Evolutionary conservation across 2,113 vertebrate species (phyloP).

Genomic region (Caloenas nicobarica): DNA sequence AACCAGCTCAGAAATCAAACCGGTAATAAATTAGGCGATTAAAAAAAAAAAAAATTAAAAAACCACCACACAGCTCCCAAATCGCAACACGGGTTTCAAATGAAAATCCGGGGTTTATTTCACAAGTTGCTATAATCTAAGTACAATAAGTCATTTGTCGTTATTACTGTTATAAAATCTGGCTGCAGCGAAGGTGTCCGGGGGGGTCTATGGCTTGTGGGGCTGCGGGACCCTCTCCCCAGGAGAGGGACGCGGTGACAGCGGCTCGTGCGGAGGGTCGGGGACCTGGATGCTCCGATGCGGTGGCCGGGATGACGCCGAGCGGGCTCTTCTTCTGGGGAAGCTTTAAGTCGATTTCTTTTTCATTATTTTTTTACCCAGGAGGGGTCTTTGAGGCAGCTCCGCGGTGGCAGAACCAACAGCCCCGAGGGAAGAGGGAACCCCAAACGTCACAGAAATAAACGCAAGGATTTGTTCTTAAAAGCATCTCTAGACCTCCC

Average conservation of each 20-base stretch:
- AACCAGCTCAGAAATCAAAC: no score
- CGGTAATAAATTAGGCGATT: not conserved
- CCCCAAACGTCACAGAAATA: not conserved
- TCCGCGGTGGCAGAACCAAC: not conserved
- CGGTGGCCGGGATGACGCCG: not conserved
- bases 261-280: not conserved
- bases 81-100: not conserved
- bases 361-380: not conserved
- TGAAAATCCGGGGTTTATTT: constrained; percentile 61
- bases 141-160: not conserved
- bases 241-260: not conserved
- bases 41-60: not conserved
- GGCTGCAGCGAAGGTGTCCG: not conserved
- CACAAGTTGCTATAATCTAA: constrained; percentile 53
- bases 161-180: constrained; percentile 2
- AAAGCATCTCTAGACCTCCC: not conserved
- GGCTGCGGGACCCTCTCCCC: constrained; percentile 10
- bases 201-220: constrained; percentile 52
- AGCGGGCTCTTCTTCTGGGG: no score
- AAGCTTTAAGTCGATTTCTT: no score
- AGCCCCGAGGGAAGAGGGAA: not conserved
- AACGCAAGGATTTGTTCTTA: not conserved
- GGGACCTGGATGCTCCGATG: not conserved
- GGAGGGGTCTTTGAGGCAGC: not conserved
- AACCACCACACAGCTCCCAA: constrained; percentile 11